Base-by-base conservation (phyloP, 2,797 vertebrate species). In the Anabacerthia variegaticeps region DNA sequence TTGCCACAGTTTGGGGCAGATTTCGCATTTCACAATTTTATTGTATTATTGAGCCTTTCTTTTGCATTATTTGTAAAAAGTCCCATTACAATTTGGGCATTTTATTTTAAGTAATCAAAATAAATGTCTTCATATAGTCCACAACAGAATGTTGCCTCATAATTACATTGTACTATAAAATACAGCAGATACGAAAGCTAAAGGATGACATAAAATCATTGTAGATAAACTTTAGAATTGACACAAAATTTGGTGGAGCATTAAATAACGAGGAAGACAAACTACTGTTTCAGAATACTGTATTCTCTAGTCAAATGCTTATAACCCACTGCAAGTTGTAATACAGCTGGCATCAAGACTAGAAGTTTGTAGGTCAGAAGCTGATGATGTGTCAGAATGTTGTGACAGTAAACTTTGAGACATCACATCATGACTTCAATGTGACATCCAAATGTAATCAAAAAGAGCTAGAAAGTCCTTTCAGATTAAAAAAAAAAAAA, bases 81-180 rank as follows among this genome's bases (percentile, higher is more conserved):
- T 49, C 27, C 26, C 32, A 16, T 62, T 69, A 62, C 12, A 73
- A 82, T 80, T 44, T 67, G 32, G 10, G 7, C 49, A 37, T 63
- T 81, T 91, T 59, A 58, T 88, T 89, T 80, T 46, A 72, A 62
- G n/a, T 84, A 86, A 75, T 21, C 26, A 75, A 85, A 95, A 81
- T 7, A 88, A 93, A 86, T 59, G 20, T 85, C 23, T 86, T 91
- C 73, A 75, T 61, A 78, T 23, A 72, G n/a, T 24, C 43, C n/a
- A 80, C n/a, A 81, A 75, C 18, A 75, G 28, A 92, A 78, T 75
- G 75, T 78, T 88, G 30, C 9, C 14, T 85, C 11, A 18, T 73
- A 68, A 83, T 78, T 95, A 8, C 43, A 86, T 80, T 78, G 22
- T 41, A n/a, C 10, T 62, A 10, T 73, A 55, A 94, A 92, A 91